A percentile compares a stretch with the other conserved stretches of the same genome.
Conservation (phyloP, 2,888 invertebrate species). For the Drosophila ustulata region DNA sequence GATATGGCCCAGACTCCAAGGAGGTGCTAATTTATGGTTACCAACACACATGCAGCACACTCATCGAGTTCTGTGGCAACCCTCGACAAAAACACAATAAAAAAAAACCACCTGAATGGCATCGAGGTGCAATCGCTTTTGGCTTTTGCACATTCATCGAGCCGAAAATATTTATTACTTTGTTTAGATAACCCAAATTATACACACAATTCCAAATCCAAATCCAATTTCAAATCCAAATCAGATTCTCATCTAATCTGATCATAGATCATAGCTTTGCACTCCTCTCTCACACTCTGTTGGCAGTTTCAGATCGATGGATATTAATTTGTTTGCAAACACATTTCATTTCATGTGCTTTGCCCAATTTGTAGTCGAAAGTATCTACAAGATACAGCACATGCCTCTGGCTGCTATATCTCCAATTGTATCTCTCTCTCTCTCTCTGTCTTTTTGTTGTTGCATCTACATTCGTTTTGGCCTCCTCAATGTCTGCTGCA, state of each 20-base stretch:
- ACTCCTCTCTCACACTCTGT: conserved; percentile 16
- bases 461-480: conserved; percentile 31
- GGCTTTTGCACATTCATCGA: conserved; percentile 52
- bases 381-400: conserved; percentile 57
- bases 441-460: conserved; percentile 7
- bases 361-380: conserved; percentile 67
- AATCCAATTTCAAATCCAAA: conserved; percentile 14
- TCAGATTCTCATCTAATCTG: conserved; percentile 18
- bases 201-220: conserved; percentile 6
- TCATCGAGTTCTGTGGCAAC: background rate
- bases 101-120: conserved; percentile 51
- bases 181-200: conserved; percentile 76
- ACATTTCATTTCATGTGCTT: conserved; percentile 63
- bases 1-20: conserved; percentile 47
- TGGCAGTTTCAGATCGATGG: conserved; percentile 72
- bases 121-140: conserved; percentile 23
- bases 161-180: conserved; percentile 60
- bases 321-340: conserved; percentile 79
- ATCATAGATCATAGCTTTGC: conserved; percentile 61
- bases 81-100: conserved; percentile 13
- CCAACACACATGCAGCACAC: conserved; percentile 49
- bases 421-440: conserved; percentile 18
- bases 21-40: conserved; percentile 72
- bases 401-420: conserved; percentile 29
- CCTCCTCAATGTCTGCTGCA: conserved; percentile 70